Base-by-base conservation (phyloP, 37 sponge, comb jelly and placozoan species). In the Ephydatia muelleri region DNA sequence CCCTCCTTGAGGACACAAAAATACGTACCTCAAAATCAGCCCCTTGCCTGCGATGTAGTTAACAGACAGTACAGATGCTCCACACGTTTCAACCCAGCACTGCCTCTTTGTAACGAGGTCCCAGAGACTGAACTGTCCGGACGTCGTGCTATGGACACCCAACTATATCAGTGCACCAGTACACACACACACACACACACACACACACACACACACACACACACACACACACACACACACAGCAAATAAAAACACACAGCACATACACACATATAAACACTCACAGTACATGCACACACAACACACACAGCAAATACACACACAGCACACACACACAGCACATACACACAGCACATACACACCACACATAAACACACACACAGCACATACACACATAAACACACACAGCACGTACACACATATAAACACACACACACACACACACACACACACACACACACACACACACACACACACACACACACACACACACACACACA, bases 111-210 rank as follows among this genome's bases (percentile, higher is more conserved):
- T 33, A 16, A 28, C 40, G 21, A 86, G 66, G 39, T 79, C 72
- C 86, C 86, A 86, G 26, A 86, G 12, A 9, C 80, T 35, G 25
- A 86, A 34, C 65, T 48, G 70, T 31, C 80, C 86, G 31, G 67
- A 34, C 11, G 32, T 37, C 11, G 86, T 86, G 35, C 86, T 86
- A 72, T 68, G 11, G n/a, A 22, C 38, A 38, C 37, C 35, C 36
- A 74, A 30, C 4, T 34, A 6, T 36, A 25, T 74, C 37, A 47
- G 12, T 77, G 5, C 11, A 14, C 22, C 19, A 14, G 27, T 14
- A 13, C 77, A 76, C 77, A 76, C 77, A 37, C 43, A 76, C 43
- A 76, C 40, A 76, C 77, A 76, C 77, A 74, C 75, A 74, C 9
- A 74, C 75, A 74, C 75, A 74, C 75, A 74, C 33, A 12, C 12